phyloP scores from a whole-genome alignment of 2,113 vertebrate species.

The Tapirus terrestris region DNA sequence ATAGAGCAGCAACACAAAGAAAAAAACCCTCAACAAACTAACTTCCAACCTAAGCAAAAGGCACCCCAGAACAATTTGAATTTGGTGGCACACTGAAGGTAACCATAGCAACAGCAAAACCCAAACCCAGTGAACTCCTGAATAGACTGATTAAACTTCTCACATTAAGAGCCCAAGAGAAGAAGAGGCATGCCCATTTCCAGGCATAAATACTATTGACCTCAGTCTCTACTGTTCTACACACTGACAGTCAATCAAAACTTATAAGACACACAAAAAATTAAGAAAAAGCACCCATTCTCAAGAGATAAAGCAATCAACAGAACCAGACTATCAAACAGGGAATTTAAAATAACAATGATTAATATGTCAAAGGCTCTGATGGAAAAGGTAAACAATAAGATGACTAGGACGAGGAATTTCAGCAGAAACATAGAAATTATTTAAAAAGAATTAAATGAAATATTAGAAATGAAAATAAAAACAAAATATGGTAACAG shows the following conservation, averaged over 20 bases:
- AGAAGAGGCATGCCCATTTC: background rate
- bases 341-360: background rate
- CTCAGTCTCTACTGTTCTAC: background rate
- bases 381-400: background rate
- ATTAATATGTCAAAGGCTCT: too few relatives aligned
- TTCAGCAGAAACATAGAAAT: background rate
- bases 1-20: background rate
- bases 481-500: background rate
- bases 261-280: background rate
- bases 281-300: background rate
- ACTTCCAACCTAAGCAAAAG: background rate
- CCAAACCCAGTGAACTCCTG: background rate
- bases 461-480: background rate
- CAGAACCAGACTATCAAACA: background rate
- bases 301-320: slow-evolving; percentile 3
- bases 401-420: background rate
- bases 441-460: background rate
- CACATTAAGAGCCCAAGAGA: background rate
- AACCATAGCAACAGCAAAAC: background rate
- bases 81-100: background rate
- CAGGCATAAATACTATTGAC: background rate
- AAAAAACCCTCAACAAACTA: background rate
- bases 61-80: background rate
- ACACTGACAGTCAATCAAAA: background rate
- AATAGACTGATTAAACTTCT: background rate